phyloP scores from a whole-genome alignment of 1,140 invertebrate species.

The Laupala kohalensis region DNA sequence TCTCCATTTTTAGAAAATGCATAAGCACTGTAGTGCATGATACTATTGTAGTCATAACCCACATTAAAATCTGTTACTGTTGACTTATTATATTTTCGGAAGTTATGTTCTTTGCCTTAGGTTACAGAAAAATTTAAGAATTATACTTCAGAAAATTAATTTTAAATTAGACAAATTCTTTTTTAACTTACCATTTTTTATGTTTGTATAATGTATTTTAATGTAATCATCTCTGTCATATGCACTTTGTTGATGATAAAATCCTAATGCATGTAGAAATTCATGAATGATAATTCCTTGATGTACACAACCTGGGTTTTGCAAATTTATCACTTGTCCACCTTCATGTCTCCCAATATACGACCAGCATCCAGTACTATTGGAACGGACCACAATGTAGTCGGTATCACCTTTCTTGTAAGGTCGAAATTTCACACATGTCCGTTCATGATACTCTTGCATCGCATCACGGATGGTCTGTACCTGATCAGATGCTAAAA shows the following conservation, averaged over 20 bases:
- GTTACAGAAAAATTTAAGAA: no score
- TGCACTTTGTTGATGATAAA: constrained; percentile 52
- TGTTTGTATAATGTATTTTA: constrained; percentile 45
- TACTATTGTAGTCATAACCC: constrained; percentile 60
- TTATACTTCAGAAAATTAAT: neutral
- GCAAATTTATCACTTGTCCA: constrained; percentile 44
- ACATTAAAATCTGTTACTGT: constrained; percentile 47
- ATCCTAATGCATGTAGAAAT: constrained; percentile 50
- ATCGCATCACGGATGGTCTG: constrained; percentile 32
- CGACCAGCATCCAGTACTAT: constrained; percentile 36
- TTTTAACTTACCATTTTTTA: constrained; percentile 30
- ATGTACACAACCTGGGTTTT: constrained; percentile 37
- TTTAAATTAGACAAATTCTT: no score
- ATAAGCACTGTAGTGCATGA: constrained; percentile 71
- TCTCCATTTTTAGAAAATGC: constrained; percentile 61
- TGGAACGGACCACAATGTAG: constrained; percentile 29
- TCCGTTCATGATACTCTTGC: constrained; percentile 38
- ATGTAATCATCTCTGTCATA: constrained; percentile 50
- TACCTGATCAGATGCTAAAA: constrained; percentile 33
- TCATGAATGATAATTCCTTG: constrained; percentile 48
- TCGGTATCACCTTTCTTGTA: constrained; percentile 41
- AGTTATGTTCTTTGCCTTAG: constrained; percentile 50
- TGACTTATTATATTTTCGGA: constrained; percentile 42
- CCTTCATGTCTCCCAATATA: constrained; percentile 37
- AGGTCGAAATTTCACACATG: constrained; percentile 44